Percentiles rank a stretch among this genome's conserved stretches.
These are phyloP conservation scores for Rattus norvegicus DNA, from an alignment of 2,113 vertebrate genomes.

Conservation along the genomic window DNA sequence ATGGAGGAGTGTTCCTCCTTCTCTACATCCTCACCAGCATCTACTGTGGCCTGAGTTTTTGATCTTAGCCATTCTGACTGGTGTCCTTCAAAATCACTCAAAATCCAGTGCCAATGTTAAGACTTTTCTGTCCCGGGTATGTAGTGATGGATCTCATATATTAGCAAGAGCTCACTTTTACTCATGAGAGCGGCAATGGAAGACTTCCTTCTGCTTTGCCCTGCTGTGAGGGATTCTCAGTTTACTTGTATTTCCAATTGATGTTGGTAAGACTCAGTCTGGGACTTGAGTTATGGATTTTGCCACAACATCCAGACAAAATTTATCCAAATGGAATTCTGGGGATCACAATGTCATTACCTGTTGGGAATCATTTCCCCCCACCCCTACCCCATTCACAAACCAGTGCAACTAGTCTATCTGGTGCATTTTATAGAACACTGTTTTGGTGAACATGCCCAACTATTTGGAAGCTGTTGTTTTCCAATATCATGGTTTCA, in stretches of 20 bases:
- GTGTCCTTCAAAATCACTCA: background rate
- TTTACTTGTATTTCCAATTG: background rate
- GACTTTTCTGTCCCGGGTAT: background rate
- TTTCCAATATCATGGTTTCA: background rate
- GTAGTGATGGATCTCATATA: background rate
- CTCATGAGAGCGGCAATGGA: background rate
- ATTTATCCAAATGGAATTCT: constrained; percentile 8
- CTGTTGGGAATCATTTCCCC: background rate
- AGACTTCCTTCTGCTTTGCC: background rate
- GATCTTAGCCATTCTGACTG: too few species aligned
- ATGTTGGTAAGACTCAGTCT: background rate
- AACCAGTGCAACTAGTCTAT: background rate
- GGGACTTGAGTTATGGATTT: background rate
- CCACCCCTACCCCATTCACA: background rate
- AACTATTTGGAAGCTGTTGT: background rate
- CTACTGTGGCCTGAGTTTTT: too few species aligned
- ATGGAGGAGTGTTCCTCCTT: too few species aligned
- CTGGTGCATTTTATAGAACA: background rate
- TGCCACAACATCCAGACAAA: background rate
- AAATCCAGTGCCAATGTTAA: background rate
- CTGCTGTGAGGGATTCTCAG: background rate
- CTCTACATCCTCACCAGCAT: too few species aligned
- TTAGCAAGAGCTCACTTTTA: background rate
- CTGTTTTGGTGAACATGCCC: background rate
- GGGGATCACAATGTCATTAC: background rate